A percentile compares a stretch with the other conserved stretches of the same genome.
Conservation (phyloP, 2,888 invertebrate genomes). For the Disparrhopalites patrizii region DNA sequence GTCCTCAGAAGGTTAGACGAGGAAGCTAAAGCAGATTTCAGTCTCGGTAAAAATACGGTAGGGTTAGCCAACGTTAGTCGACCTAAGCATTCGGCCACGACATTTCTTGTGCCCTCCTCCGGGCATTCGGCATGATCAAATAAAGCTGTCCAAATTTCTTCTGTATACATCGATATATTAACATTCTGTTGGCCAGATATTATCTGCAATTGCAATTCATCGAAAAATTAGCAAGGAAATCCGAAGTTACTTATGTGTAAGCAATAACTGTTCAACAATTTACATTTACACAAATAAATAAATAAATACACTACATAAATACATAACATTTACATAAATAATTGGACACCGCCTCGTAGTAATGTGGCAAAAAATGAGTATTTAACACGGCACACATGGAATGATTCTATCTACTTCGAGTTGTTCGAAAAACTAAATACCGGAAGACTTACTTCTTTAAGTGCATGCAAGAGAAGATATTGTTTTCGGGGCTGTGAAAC, state of each 20-base stretch:
- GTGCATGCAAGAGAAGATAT: conserved; percentile 90
- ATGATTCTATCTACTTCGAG: too few species aligned
- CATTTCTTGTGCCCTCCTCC: conserved; percentile 97
- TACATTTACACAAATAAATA: too few species aligned
- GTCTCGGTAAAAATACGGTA: conserved; percentile 74
- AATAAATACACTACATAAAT: too few species aligned
- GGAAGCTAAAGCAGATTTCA: conserved; percentile 75
- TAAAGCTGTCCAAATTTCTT: conserved; percentile 86
- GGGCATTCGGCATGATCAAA: conserved; percentile 93
- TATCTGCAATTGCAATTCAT: conserved; percentile 32
- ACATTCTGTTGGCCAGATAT: conserved; percentile 47
- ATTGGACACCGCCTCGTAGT: background rate
- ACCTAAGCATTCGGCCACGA: conserved; percentile 96
- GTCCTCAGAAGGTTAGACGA: conserved; percentile 83
- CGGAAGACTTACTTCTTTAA: conserved; percentile 84
- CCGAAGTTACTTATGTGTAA: too few species aligned
- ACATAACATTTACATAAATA: background rate
- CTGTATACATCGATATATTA: conserved; percentile 51
- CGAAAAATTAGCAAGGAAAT: too few species aligned
- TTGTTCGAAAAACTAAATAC: too few species aligned
- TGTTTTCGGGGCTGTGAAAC: conserved; percentile 91
- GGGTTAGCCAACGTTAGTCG: conserved; percentile 94
- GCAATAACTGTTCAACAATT: too few species aligned
- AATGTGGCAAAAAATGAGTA: too few species aligned
- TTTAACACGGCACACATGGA: too few species aligned